phyloP scores from a whole-genome alignment of 1,140 invertebrate species.

The Philopotamus ludificatus region DNA sequence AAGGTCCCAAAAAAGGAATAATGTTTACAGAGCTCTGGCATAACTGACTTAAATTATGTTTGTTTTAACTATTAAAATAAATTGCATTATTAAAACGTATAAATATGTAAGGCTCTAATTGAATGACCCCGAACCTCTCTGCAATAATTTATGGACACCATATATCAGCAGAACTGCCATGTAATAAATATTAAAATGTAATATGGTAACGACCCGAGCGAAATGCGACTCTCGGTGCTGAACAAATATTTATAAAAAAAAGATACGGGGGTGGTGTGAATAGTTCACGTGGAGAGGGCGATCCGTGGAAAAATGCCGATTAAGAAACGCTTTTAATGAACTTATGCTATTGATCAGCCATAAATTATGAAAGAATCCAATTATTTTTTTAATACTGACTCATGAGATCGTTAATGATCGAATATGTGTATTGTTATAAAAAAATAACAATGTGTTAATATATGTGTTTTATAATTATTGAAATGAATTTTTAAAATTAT shows the following conservation, averaged over 20 bases:
- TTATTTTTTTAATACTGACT: too few species aligned
- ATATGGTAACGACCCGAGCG: background rate
- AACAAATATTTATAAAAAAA: background rate
- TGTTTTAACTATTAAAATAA: constrained; percentile 43
- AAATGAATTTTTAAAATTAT: too few species aligned
- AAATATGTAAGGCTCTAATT: constrained; percentile 40
- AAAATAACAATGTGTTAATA: too few species aligned
- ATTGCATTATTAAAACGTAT: constrained; percentile 42
- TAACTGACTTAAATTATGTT: constrained; percentile 39
- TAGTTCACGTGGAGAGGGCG: too few species aligned
- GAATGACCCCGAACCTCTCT: constrained; percentile 36
- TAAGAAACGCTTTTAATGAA: too few species aligned
- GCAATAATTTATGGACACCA: constrained; percentile 35
- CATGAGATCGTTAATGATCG: too few species aligned
- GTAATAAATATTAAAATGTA: constrained; percentile 29
- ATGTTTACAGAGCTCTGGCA: constrained; percentile 17
- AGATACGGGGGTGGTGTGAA: background rate
- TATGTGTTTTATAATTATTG: too few species aligned
- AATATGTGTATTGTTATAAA: too few species aligned
- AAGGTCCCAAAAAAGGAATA: constrained; percentile 7
- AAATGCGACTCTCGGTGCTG: background rate
- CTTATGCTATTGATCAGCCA: too few species aligned
- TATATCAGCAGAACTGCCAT: constrained; percentile 33
- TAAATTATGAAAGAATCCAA: too few species aligned
- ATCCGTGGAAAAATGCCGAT: too few species aligned